Percentiles rank a stretch among this genome's conserved stretches.
phyloP scores from a whole-genome alignment of 1,140 invertebrate species.

The Helicoverpa armigera region DNA sequence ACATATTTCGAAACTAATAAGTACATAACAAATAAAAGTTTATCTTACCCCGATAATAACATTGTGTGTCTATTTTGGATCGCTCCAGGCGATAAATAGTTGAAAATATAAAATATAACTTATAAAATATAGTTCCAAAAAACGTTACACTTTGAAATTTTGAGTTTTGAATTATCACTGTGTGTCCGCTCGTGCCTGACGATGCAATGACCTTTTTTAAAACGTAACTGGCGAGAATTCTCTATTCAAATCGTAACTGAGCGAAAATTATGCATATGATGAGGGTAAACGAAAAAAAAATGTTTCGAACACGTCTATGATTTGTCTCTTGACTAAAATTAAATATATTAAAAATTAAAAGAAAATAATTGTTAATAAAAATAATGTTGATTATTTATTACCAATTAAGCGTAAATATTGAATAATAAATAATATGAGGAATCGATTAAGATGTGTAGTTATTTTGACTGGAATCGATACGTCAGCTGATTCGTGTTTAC shows the following conservation, averaged over 20 bases:
- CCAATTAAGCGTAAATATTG: neutral
- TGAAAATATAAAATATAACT: conserved; percentile 12
- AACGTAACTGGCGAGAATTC: conserved; percentile 39
- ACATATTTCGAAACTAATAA: neutral
- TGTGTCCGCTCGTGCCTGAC: conserved; percentile 66
- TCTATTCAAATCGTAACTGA: conserved; percentile 9
- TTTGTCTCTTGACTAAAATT: too few relatives aligned
- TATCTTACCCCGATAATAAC: conserved; percentile 70
- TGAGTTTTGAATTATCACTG: conserved; percentile 48
- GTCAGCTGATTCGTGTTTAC: conserved; percentile 3
- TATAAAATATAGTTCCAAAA: conserved; percentile 42
- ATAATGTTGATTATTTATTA: neutral
- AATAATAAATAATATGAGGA: neutral
- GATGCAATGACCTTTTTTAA: conserved; percentile 70
- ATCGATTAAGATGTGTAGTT: neutral
- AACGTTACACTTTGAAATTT: conserved; percentile 58
- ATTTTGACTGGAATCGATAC: neutral
- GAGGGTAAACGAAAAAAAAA: conserved; percentile 61
- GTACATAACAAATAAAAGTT: conserved; percentile 23
- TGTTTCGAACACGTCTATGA: too few relatives aligned
- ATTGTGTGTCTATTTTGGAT: conserved; percentile 60
- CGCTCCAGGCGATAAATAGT: conserved; percentile 53
- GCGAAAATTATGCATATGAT: conserved; percentile 25
- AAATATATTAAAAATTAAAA: conserved; percentile 29
- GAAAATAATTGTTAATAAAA: neutral